Evolutionary conservation across 2,797 vertebrate genomes (phyloP), one percentile per base, ranked within the genome.

Genomic region (Agapornis canus): DNA sequence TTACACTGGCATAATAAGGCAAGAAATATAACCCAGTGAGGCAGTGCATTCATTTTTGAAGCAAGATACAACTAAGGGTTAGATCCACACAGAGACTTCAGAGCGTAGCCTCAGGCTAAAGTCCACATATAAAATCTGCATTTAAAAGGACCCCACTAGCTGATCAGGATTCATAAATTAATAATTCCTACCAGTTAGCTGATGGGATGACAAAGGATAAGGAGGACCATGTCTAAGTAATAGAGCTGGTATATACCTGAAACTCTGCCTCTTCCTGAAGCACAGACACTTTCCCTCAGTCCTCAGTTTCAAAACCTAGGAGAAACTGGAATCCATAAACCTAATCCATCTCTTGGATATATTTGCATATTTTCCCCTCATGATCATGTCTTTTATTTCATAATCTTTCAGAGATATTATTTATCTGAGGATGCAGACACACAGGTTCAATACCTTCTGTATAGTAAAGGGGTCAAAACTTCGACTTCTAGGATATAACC

Each of bases 41-140:
- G 95, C 13, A 57, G 12, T 5, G 16, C n/a, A 84, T 92, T 95
- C 35, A 49, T 90, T 91, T 92, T 77, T 69, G 63, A 80, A 92
- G 61, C 17, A 42, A 94, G 39, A 82, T 61, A 65, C 40, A 37
- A 19, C 13, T 37, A n/a, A 72, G 35, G 22, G 26, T 56, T 73
- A 71, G 32, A 71, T 22, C 31, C 19, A 51, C 1, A 0, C 0
- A 69, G 16, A 17, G 3, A 59, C 66, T 82, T 85, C 39, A 84
- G 43, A 95, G 39, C 6, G 27, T 60, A 37, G 22, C 35, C 16
- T 90, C 54, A 48, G 14, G 23, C 17, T 43, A 40, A 84, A 92
- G 5, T 37, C 43, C 31, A 6, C 17, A 6, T 57, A 49, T 72
- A 72, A 79, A 79, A 72, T 76, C 25, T 12, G 15, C 47, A 11